Percentiles rank a stretch among this genome's conserved stretches.
phyloP scores from a whole-genome alignment of 1,140 invertebrate species.

The Hormaphis cornu region DNA sequence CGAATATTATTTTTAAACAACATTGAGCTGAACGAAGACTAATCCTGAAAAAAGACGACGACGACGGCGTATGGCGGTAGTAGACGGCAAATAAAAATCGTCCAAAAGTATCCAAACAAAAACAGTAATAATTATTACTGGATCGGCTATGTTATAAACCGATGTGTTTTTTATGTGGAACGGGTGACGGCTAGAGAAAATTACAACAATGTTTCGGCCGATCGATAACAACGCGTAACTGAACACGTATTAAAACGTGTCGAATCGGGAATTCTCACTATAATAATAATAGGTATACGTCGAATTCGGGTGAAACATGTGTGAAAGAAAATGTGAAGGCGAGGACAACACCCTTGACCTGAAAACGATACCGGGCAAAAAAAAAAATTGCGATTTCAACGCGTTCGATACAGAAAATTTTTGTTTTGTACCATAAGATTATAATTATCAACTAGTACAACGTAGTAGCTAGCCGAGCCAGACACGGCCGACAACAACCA shows the following conservation, averaged over 20 bases:
- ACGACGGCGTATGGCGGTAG: no score
- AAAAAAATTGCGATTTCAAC: neutral
- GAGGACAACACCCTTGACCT: constrained; percentile 19
- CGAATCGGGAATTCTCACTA: constrained; percentile 20
- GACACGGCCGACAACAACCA: constrained; percentile 3
- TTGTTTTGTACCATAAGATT: neutral
- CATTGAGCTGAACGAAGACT: no score
- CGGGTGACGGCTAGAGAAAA: constrained; percentile 2
- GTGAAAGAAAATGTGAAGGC: constrained; percentile 13
- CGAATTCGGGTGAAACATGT: constrained; percentile 16
- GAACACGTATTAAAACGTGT: constrained; percentile 20
- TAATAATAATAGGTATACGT: neutral
- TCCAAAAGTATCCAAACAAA: constrained; percentile 25
- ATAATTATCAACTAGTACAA: neutral
- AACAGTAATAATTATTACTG: no score
- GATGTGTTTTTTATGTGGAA: neutral
- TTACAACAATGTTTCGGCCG: constrained; percentile 29
- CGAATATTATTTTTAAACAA: no score
- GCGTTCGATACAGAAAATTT: constrained; percentile 14
- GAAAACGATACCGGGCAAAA: neutral
- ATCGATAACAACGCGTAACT: constrained; percentile 27
- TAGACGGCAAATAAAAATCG: neutral
- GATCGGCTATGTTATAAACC: no score
- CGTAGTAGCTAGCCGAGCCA: no score
- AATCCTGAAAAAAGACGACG: no score